Percentiles rank a stretch among this genome's conserved stretches.
phyloP scores from a whole-genome alignment of 2,797 vertebrate genomes.

The Monodelphis domestica region DNA sequence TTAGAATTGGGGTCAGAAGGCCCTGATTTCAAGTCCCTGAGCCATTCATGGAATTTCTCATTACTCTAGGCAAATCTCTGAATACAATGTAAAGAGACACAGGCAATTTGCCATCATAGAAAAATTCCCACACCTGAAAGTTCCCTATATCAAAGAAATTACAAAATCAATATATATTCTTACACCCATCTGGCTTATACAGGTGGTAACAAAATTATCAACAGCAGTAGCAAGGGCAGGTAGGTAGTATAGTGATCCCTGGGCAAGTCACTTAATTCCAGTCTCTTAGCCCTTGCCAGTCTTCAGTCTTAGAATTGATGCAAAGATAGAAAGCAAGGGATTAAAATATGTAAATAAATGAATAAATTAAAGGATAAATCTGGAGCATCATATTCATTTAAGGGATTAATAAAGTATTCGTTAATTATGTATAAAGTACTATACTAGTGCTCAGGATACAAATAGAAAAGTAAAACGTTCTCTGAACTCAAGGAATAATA shows the following conservation, averaged over 20 bases:
- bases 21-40: neutral
- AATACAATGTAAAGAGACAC: neutral
- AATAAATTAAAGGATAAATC: neutral
- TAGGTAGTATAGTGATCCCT: too few relatives aligned
- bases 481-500: neutral
- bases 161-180: neutral
- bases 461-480: neutral
- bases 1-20: neutral
- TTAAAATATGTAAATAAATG: too few relatives aligned
- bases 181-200: neutral
- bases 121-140: neutral
- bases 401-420: neutral
- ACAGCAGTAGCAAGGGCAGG: neutral
- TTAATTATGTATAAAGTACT: neutral
- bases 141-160: neutral
- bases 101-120: neutral
- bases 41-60: neutral
- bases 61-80: neutral
- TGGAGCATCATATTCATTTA: neutral
- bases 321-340: too few relatives aligned
- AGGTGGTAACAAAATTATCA: neutral
- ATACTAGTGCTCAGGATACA: neutral
- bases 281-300: too few relatives aligned
- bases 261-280: too few relatives aligned
- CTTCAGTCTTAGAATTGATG: conserved; percentile 12